phyloP scores from a whole-genome alignment of 2,113 vertebrate species.

The Crypturellus undulatus region DNA sequence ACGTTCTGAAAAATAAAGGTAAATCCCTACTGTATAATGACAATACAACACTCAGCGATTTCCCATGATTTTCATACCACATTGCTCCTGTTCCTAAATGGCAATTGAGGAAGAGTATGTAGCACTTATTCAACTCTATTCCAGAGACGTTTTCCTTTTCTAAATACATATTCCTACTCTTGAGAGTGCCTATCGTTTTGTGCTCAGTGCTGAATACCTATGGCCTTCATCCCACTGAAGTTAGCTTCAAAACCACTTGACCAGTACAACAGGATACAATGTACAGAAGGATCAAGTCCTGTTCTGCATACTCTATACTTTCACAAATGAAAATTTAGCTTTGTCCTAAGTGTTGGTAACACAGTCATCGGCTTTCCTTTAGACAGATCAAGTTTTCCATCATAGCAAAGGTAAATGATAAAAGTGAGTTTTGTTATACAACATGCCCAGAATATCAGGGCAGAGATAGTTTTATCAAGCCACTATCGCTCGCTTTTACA shows the following conservation, averaged over 20 bases:
- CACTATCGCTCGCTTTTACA: fast-evolving
- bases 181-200: not conserved
- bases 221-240: not conserved
- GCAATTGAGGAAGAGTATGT: not conserved
- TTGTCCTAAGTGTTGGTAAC: not conserved
- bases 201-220: not conserved
- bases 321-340: not conserved
- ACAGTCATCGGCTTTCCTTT: not conserved
- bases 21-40: not conserved
- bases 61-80: not conserved
- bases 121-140: not conserved
- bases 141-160: not conserved
- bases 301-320: not conserved
- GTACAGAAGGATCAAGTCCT: not conserved
- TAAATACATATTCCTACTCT: not conserved
- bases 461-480: not conserved
- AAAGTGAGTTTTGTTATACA: not conserved
- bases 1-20: not conserved
- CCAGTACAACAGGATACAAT: not conserved
- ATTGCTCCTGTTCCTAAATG: not conserved
- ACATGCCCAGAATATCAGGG: fast-evolving
- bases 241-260: not conserved
- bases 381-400: not conserved
- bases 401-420: fast-evolving
- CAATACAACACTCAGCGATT: not conserved